Conservation (phyloP, 1,140 invertebrate genomes). For the Diorhabda carinulata region DNA sequence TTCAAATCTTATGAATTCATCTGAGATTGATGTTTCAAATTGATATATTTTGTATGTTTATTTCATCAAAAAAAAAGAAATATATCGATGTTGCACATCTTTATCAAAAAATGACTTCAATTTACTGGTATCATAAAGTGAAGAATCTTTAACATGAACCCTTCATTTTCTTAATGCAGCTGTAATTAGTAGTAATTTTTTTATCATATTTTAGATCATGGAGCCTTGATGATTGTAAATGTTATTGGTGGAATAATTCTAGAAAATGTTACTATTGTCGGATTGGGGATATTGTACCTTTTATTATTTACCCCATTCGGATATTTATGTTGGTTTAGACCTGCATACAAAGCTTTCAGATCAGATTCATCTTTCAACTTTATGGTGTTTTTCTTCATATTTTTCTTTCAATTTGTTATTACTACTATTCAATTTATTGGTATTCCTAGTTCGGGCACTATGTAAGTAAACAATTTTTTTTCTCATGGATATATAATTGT, state of each 20-base stretch:
- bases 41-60: no score
- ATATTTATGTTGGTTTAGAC: constrained; percentile 91
- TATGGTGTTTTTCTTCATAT: constrained; percentile 99
- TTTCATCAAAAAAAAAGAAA: no score
- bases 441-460: constrained; percentile 70
- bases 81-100: no score
- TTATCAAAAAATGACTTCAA: no score
- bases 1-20: no score
- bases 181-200: no score
- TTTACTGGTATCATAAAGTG: no score
- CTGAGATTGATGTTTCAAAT: no score
- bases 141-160: no score
- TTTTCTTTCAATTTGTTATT: constrained; percentile 95
- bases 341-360: constrained; percentile 70
- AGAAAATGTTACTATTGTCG: constrained; percentile 74
- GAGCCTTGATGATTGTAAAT: constrained; percentile 79
- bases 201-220: constrained; percentile 75
- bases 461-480: constrained; percentile 58
- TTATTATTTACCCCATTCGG: constrained; percentile 93
- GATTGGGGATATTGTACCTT: constrained; percentile 84
- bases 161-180: no score
- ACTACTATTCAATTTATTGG: constrained; percentile 86
- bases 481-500: constrained; percentile 22
- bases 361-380: constrained; percentile 99
- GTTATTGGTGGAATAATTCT: constrained; percentile 76